phyloP scores from a whole-genome alignment of 2,797 vertebrate genomes.

The Rousettus madagascariensis region DNA sequence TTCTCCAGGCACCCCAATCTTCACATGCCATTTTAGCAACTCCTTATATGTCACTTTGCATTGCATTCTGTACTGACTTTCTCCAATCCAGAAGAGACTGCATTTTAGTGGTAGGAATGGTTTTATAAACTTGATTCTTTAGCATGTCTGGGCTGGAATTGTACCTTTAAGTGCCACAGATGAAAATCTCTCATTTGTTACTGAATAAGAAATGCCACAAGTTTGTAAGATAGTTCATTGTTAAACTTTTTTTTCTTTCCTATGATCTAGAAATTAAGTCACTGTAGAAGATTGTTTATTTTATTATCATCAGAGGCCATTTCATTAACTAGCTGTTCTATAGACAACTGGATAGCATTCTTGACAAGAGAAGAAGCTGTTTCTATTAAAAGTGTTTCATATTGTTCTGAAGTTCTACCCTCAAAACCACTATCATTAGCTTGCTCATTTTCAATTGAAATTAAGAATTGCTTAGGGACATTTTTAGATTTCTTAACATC shows the following conservation, averaged over 20 bases:
- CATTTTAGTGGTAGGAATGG: background rate
- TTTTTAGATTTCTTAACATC: conserved; percentile 82
- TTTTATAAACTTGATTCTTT: conserved; percentile 41
- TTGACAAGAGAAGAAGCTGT: conserved; percentile 89
- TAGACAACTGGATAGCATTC: conserved; percentile 87
- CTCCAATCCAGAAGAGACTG: conserved; percentile 31
- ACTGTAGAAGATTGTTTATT: conserved; percentile 84
- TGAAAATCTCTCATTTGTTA: conserved; percentile 40
- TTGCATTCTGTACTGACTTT: background rate
- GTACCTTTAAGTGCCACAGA: conserved; percentile 44
- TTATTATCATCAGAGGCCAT: conserved; percentile 84
- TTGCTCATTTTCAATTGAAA: conserved; percentile 81
- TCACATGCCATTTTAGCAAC: background rate
- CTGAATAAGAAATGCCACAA: conserved; percentile 48
- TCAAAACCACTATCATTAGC: conserved; percentile 75
- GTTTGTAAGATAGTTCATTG: conserved; percentile 39
- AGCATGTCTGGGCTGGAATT: conserved; percentile 11
- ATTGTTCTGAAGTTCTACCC: conserved; percentile 84
- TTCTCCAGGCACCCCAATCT: background rate
- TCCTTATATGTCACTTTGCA: background rate
- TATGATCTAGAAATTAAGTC: conserved; percentile 30
- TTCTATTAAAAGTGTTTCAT: conserved; percentile 87
- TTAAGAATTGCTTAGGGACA: conserved; percentile 79
- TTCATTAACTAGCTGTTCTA: conserved; percentile 89
- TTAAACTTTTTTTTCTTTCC: background rate